Evolutionary conservation across 2,888 invertebrate species (phyloP).

Genomic region (Caenorhabditis uteleia): DNA sequence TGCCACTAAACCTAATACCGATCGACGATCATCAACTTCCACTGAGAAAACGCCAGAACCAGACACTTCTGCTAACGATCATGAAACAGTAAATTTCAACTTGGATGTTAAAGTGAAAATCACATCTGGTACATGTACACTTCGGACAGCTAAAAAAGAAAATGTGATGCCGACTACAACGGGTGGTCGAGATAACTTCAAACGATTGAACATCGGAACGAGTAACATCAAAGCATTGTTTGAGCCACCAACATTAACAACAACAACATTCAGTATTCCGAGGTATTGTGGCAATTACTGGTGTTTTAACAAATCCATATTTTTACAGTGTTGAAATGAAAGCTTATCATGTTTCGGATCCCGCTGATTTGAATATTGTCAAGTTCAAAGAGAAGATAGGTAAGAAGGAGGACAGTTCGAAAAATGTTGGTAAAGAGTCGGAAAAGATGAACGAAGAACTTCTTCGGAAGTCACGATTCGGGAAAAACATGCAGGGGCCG

Average conservation of each 20-base stretch:
- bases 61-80: neutral
- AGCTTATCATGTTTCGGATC: conserved; percentile 72
- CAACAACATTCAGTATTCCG: conserved; percentile 46
- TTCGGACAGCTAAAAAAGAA: conserved; percentile 52
- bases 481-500: neutral
- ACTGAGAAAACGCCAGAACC: neutral
- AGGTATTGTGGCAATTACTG: no score
- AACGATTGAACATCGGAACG: conserved; percentile 26
- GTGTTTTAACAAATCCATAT: no score
- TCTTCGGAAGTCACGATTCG: conserved; percentile 10
- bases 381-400: conserved; percentile 12
- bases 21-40: neutral
- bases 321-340: conserved; percentile 83
- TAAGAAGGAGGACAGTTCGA: conserved; percentile 11
- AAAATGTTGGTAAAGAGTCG: conserved; percentile 11
- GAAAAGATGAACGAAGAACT: conserved; percentile 21
- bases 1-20: no score
- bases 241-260: conserved; percentile 21
- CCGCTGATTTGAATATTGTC: conserved; percentile 8
- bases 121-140: conserved; percentile 61
- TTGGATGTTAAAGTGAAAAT: conserved; percentile 65
- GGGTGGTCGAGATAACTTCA: conserved; percentile 20
- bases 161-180: conserved; percentile 16
- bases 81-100: conserved; percentile 65
- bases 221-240: conserved; percentile 38